Base-by-base conservation (phyloP, 2,113 vertebrate genomes). In the Stigmatopora argus region DNA sequence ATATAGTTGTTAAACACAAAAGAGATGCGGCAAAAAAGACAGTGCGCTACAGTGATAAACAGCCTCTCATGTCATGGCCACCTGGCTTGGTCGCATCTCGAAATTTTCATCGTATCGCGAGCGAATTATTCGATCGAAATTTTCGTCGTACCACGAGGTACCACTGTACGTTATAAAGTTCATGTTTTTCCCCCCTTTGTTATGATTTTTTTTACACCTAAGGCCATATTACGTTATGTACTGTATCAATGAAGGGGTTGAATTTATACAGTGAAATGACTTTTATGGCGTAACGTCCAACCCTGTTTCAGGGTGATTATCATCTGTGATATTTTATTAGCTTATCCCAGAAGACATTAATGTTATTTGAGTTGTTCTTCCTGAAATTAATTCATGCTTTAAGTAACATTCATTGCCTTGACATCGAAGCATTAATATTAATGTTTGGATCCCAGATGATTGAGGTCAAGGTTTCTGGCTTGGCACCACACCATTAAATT, bases 391-490 rank as follows among this genome's bases (percentile, higher is more conserved):
- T 64, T 67, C 19, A 21, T 48, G 11, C 44, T 67, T 46, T 49
- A 11, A 23, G n/a, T 12, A 52, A 71, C 60, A 52, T 70, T 60
- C 78, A 58, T 67, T 52, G 38, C 60, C 67, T 70, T 48, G 45
- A 66, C 65, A 62, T 15, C 41, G n/a, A 35, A 58, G 34, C 45
- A 71, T 79, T 65, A 72, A 61, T 63, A 59, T 74, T 63, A 35
- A 76, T 68, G 35, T 52, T 52, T 69, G 72, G 62, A 74, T 66
- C 66, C 15, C 21, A 47, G 70, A 78, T 69, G 49, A 72, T 75
- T 66, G 55, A 57, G 72, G 67, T 81, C 49, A 75, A 69, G 48
- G 58, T 75, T 66, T 69, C 61, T 72, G 72, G 73, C 60, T 78
- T 62, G 67, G 23, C 61, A 41, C n/a, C 67, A 68, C 61, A 49